phyloP scores from a whole-genome alignment of 2,113 vertebrate genomes.

The Clinocottus analis region DNA sequence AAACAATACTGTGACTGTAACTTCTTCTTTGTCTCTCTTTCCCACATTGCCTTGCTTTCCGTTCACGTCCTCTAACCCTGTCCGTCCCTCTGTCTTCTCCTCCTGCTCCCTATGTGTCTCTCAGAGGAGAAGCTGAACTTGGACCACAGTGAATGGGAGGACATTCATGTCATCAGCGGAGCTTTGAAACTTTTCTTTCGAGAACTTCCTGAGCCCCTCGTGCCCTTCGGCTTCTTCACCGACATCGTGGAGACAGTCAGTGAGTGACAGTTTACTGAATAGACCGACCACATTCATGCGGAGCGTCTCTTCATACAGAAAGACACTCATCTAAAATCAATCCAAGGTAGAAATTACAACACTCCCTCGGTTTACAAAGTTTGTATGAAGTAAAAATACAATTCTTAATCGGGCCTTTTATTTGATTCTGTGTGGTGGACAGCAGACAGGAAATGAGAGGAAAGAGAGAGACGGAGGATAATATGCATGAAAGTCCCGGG shows the following conservation, averaged over 20 bases:
- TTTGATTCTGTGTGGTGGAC: not conserved
- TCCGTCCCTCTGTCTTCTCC: constrained; percentile 16
- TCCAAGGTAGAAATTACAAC: not conserved
- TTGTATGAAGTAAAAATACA: not conserved
- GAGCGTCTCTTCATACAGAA: not conserved
- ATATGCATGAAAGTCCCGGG: not conserved
- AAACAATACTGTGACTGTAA: constrained; percentile 20
- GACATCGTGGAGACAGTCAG: constrained; percentile 85
- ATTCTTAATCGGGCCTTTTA: not conserved
- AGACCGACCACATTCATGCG: not conserved
- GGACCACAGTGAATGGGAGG: constrained; percentile 90
- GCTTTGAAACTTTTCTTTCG: constrained; percentile 94
- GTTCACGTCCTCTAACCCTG: constrained; percentile 31
- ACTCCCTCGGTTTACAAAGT: not conserved
- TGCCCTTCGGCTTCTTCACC: constrained; percentile 84
- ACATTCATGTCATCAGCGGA: constrained; percentile 92
- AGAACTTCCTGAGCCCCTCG: constrained; percentile 91
- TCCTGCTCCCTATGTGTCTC: constrained; percentile 2
- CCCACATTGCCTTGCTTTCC: constrained; percentile 11
- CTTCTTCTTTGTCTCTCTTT: constrained; percentile 17
- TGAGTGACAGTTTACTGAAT: constrained; percentile 74
- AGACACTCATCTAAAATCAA: not conserved
- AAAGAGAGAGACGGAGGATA: not conserved
- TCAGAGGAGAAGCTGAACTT: constrained; percentile 90
- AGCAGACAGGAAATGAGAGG: not conserved